Percentiles rank a stretch among this genome's conserved stretches.
phyloP scores from a whole-genome alignment of 2,113 vertebrate species.

The Ancistrus triradiatus region DNA sequence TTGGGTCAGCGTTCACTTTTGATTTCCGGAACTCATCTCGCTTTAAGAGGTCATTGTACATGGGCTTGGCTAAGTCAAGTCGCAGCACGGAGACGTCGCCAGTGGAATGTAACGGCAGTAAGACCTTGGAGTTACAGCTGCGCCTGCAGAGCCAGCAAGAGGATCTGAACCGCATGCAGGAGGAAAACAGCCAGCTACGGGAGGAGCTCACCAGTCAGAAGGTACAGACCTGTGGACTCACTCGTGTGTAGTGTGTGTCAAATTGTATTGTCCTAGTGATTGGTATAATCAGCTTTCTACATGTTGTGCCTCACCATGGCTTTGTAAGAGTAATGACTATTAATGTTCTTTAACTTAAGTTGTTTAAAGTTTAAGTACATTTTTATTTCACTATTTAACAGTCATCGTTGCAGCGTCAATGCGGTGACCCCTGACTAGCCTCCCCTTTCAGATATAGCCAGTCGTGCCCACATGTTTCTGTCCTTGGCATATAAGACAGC shows the following conservation, averaged over 20 bases:
- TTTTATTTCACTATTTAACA: too few relatives aligned
- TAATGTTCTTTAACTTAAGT: too few relatives aligned
- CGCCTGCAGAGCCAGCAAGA: constrained; percentile 83
- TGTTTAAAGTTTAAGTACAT: too few relatives aligned
- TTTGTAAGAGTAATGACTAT: too few relatives aligned
- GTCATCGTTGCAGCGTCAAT: too few relatives aligned
- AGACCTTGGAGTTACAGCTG: constrained; percentile 67
- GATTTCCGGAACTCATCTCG: constrained; percentile 80
- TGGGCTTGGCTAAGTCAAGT: constrained; percentile 63
- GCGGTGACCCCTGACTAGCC: too few relatives aligned
- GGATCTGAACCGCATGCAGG: constrained; percentile 77
- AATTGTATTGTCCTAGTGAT: background rate
- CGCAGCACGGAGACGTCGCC: constrained; percentile 65
- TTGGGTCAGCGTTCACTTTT: constrained; percentile 79
- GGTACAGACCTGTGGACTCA: constrained; percentile 50
- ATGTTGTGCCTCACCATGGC: too few relatives aligned
- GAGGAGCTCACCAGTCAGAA: constrained; percentile 73
- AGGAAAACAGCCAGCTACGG: constrained; percentile 74
- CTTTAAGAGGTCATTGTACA: constrained; percentile 69
- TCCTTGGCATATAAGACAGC: too few relatives aligned
- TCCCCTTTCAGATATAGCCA: too few relatives aligned
- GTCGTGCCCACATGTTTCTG: too few relatives aligned
- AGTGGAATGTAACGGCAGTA: constrained; percentile 66
- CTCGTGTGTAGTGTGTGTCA: background rate
- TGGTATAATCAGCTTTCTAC: too few relatives aligned